Conservation (phyloP, 2,113 vertebrate species). For the Clupea harengus region DNA sequence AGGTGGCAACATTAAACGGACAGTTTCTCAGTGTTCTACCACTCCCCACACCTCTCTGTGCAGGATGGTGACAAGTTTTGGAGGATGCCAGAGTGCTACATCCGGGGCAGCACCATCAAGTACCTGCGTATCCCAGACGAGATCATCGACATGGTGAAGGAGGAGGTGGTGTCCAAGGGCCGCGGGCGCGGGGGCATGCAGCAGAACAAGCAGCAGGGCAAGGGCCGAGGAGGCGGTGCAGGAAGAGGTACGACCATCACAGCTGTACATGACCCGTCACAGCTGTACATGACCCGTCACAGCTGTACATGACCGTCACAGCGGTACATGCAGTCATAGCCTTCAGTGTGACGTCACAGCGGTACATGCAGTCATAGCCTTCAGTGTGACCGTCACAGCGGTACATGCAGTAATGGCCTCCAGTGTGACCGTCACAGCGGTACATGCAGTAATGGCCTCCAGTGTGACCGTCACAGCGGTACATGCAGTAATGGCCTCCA, state of each 20-base stretch:
- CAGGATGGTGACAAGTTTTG: constrained; percentile 98
- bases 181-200: constrained; percentile 87
- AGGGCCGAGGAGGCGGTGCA: constrained; percentile 80
- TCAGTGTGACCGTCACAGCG: no score
- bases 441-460: no score
- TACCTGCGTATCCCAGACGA: constrained; percentile 96
- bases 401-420: no score
- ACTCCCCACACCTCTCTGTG: not conserved
- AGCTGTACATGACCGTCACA: no score
- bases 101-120: constrained; percentile 96
- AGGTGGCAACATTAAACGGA: not conserved
- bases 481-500: no score
- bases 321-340: no score
- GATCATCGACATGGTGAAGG: constrained; percentile 98
- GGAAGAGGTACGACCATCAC: constrained; percentile 76
- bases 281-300: no score
- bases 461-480: no score
- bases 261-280: no score
- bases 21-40: not conserved
- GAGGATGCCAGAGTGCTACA: constrained; percentile 98
- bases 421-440: no score
- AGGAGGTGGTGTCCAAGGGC: constrained; percentile 93
- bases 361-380: no score
- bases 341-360: no score
- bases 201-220: constrained; percentile 94